Base-by-base conservation (phyloP, 2,888 invertebrate genomes). In the Volucella zonaria region DNA sequence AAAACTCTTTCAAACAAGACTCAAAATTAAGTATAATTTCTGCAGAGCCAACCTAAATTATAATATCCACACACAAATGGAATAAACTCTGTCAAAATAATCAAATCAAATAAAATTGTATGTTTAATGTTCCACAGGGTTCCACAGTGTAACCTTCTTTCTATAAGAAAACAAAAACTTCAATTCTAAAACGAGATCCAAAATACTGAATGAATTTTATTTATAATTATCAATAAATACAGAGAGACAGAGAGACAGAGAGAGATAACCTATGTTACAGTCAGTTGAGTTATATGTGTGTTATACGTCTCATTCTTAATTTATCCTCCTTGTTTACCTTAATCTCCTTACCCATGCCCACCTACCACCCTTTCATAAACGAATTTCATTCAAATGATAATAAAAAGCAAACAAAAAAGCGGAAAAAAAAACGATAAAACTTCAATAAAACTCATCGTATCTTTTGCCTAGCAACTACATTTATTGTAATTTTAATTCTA, bases 71-170 rank as follows among this genome's bases (percentile, higher is more conserved):
- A 58, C 64, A 15, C 40, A 66, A 14, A 8, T 31, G 31, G 31
- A 31, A 31, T 62, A 73, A 12, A 70, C 45, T 49, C 42, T 31
- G 31, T 68, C 51, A 75, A 66, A 71, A 18, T 64, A 59, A 83
- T 66, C 56, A 64, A 66, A 61, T 67, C 6, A 31, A 31, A 61
- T 67, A 4, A 31, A 31, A 31, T 31, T 6, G 31, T 31, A 31
- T 31, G 31, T 31, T 83, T n/a, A 80, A 83, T 83, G 83, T 83
- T 83, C 83, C 83, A 54, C 49, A 66, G 70, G 79, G 75, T 56
- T 38, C 52, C 15, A 43, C 51, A 47, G 47, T 66, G 64, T 76
- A 45, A 58, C 77, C 61, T 54, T 54, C 9, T 31, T 38, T 40
- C 43, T 54, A 18, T 8, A 76, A 76, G 31, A 64, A 11, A 58